phyloP scores from a whole-genome alignment of 2,888 invertebrate genomes.

The Melanotus villosus region DNA sequence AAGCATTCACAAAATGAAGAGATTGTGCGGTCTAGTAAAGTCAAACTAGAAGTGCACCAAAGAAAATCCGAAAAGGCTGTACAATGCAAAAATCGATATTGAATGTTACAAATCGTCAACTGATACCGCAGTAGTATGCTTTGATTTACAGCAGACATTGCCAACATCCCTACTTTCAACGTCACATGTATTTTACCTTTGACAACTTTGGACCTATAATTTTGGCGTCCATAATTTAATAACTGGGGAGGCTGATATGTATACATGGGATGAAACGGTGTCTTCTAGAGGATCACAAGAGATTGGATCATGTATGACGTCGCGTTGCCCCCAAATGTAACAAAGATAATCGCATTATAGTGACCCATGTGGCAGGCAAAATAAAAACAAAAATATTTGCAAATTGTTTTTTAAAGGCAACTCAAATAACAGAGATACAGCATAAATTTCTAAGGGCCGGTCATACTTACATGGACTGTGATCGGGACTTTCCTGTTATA shows the following conservation, averaged over 20 bases:
- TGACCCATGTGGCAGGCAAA: too few relatives aligned
- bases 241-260: slow-evolving; percentile 16
- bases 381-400: too few relatives aligned
- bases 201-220: slow-evolving; percentile 15
- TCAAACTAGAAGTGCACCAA: slow-evolving; percentile 4
- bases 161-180: slow-evolving; percentile 9
- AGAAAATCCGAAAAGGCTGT: slow-evolving; percentile 1
- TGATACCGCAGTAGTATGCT: not conserved
- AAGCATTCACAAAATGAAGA: slow-evolving; percentile 10
- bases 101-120: not conserved
- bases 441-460: too few relatives aligned
- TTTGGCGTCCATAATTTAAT: slow-evolving; percentile 5
- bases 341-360: not conserved
- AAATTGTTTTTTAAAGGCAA: too few relatives aligned
- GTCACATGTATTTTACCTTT: slow-evolving; percentile 13
- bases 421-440: too few relatives aligned
- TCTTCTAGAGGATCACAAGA: not conserved
- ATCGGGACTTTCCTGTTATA: too few relatives aligned
- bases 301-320: not conserved
- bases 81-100: not conserved
- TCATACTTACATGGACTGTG: too few relatives aligned
- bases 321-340: too few relatives aligned
- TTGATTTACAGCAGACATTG: slow-evolving; percentile 22
- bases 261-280: slow-evolving; percentile 10
- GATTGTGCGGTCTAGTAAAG: not conserved